Base-by-base conservation (phyloP, 2,888 invertebrate species). In the Steinernema hermaphroditum region DNA sequence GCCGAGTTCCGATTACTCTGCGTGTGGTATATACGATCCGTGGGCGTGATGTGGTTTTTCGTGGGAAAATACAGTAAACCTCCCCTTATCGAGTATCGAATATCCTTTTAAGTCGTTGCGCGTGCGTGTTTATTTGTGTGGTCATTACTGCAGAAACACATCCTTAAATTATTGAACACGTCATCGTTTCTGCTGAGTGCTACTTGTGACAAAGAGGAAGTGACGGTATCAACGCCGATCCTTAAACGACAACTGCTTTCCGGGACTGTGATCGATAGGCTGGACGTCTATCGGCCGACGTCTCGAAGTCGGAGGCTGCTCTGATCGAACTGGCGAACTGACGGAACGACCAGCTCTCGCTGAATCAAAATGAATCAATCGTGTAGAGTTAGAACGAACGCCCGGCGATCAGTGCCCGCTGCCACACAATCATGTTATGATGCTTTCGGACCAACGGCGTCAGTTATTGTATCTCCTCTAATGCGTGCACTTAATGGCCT, bases 341-440 rank as follows among this genome's bases (percentile, higher is more conserved):
- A 54, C 54, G 54, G 54, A 54, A 54, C 62, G 32, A 62, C 62
- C 29, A 62, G 62, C 62, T 32, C 32, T 27, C 62, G 62, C 34
- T 32, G 62, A 62, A 62, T 62, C 32, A 29, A 62, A 62, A 1
- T 29, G 62, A 62, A 62, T 62, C 32, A 32, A 62, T n/a, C n/a
- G n/a, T n/a, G n/a, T n/a, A n/a, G n/a, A n/a, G 62, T 32, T 24
- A 14, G 54, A 54, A 54, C 16, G 62, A 62, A 32, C 62, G 32
- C 32, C 32, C 32, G 62, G 8, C 62, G 62, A 62, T 62, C 62
- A 32, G 4, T 32, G 62, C 62, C 62, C 62, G 32, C 62, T 29
- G 19, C 62, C 32, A 62, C 32, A 32, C 32, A 14, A 8, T 32
- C 27, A 1, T 32, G 62, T 32, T 54, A 22, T 54, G 19, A 27